phyloP scores from a whole-genome alignment of 2,888 invertebrate species.

The Agelastica alni region DNA sequence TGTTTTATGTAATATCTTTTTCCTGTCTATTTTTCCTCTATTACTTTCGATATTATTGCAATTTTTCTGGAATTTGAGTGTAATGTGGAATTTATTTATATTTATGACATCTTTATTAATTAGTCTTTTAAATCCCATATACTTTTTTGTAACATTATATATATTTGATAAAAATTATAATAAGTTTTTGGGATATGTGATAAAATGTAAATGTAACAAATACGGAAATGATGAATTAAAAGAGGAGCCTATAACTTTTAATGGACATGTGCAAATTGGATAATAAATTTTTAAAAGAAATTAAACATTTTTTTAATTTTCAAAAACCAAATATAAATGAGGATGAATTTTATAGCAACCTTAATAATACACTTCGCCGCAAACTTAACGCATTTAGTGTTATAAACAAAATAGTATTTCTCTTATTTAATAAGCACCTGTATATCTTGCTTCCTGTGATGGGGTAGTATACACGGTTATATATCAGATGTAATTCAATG shows the following conservation, averaged over 20 bases:
- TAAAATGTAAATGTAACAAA: slow-evolving; percentile 23
- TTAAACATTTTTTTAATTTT: no score
- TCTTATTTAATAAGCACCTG: no score
- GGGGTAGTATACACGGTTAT: no score
- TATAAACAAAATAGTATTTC: no score
- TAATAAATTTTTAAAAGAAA: background rate
- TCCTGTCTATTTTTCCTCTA: slow-evolving; percentile 14
- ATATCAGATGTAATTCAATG: no score
- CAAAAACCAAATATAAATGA: no score
- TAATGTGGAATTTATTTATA: background rate
- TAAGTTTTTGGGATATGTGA: slow-evolving; percentile 21
- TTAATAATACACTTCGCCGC: no score
- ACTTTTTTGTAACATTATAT: slow-evolving; percentile 25
- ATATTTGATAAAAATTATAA: slow-evolving; percentile 26
- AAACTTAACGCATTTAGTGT: no score
- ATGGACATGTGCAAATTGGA: slow-evolving; percentile 15
- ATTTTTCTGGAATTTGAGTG: background rate
- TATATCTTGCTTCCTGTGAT: no score
- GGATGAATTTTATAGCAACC: no score
- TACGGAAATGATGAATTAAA: slow-evolving; percentile 23
- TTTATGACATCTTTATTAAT: slow-evolving; percentile 1
- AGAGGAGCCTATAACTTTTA: slow-evolving; percentile 28
- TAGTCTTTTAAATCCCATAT: slow-evolving; percentile 26
- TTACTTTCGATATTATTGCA: background rate
- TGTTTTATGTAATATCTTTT: slow-evolving; percentile 20